Evolutionary conservation across 23 tunicate genomes (phyloP), one percentile per base, ranked within the genome.

Genomic region (Trididemnum clinides): DNA sequence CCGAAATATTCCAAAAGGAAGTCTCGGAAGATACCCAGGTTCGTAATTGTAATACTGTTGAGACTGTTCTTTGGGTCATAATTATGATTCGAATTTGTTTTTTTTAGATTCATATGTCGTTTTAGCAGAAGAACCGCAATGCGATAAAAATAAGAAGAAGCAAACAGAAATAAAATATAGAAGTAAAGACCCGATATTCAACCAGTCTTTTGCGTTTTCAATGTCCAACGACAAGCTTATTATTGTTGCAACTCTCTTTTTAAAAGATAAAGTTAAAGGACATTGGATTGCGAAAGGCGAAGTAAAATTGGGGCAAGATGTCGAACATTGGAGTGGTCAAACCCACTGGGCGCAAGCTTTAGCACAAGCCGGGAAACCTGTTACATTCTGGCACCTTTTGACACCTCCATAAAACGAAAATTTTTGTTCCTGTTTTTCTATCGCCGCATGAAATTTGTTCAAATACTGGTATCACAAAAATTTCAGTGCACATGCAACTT

Each of bases 321-420:
- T 92, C 27, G 91, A 80, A 28, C 64, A 69, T 18, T 84, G 89
- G 89, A 82, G 86, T 35, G 92, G 89, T 21, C 86, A 84, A 51
- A 23, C 62, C n/a, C 97, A 92, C 20, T 92, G 91, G 92, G 57
- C 92, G 0, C 91, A 88, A 57, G 97, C 91, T 28, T 49, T 92
- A 25, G 88, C 71, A 26, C 36, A 91, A 62, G 91, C 84, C 10
- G 92, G 92, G 4, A 83, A 88, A 69, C 83, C 92, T 4, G 87
- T 88, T 10, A 84, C 92, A 22, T 80, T 33, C 21, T 92, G 97
- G 97, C 97, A 92, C 62, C 28, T 89, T 34, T 66, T 92, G 49
- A 78, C 29, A 33, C 39, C 87, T 0, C 78, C 66, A 44, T 78
- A 44, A 44, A 44, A 44, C 54, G 10, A 44, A 44, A 44, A 10